Conservation (phyloP, 2,113 vertebrate species). For the Gymnarchus niloticus region DNA sequence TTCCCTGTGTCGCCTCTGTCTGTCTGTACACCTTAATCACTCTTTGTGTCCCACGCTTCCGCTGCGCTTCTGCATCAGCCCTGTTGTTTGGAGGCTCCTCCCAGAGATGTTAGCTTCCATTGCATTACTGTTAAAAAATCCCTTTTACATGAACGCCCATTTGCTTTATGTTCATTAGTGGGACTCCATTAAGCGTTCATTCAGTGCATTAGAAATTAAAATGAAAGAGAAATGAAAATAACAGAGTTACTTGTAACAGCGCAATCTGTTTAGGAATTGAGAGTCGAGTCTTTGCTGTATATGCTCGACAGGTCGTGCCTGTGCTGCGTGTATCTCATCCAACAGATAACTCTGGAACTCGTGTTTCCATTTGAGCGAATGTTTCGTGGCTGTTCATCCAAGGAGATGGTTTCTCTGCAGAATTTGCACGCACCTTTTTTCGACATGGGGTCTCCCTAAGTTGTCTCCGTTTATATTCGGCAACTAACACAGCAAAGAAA, state of each 20-base stretch:
- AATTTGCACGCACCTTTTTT: neutral
- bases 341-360: neutral
- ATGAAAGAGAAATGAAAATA: neutral
- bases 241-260: neutral
- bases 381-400: neutral
- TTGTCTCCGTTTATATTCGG: neutral
- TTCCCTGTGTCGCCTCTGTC: neutral
- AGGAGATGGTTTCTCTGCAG: neutral
- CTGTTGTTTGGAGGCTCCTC: neutral
- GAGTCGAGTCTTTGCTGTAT: neutral
- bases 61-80: neutral
- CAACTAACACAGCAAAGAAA: neutral
- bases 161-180: neutral
- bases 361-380: neutral
- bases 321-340: neutral
- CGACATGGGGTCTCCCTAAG: neutral
- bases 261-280: neutral
- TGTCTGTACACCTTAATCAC: neutral
- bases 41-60: neutral
- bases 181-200: conserved; percentile 1
- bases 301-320: neutral
- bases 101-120: neutral
- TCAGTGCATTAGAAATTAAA: neutral
- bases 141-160: neutral
- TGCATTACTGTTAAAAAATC: neutral